Evolutionary conservation across 1,140 invertebrate species (phyloP).

Genomic region (Tetramorium simillimum): DNA sequence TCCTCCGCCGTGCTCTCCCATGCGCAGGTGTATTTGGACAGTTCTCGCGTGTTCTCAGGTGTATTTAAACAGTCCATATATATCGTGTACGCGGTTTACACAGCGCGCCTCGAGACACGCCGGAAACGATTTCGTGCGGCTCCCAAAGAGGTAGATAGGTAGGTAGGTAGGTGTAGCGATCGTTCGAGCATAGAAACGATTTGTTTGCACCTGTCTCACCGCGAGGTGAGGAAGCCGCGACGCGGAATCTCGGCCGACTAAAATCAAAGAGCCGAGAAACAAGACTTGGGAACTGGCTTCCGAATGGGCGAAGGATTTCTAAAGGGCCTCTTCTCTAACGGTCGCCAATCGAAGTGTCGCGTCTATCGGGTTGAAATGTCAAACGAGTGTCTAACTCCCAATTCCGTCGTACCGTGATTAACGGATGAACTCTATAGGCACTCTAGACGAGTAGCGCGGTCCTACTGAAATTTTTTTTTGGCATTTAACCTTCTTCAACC

Average conservation of each 20-base stretch:
- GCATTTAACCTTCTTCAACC: not conserved
- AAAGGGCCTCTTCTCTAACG: conserved; percentile 22
- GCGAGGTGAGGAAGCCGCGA: conserved; percentile 1
- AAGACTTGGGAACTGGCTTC: not conserved
- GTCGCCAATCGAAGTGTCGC: not conserved
- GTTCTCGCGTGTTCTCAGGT: not conserved
- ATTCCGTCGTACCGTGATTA: not conserved
- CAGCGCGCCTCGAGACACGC: conserved; percentile 10
- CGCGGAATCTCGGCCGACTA: not conserved
- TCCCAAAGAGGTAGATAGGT: not conserved
- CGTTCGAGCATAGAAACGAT: conserved; percentile 7
- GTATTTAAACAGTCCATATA: conserved; percentile 25
- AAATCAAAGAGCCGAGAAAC: conserved; percentile 18
- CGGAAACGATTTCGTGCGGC: conserved; percentile 33
- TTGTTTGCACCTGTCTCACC: conserved; percentile 42
- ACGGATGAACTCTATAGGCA: not conserved
- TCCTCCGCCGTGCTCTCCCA: not conserved
- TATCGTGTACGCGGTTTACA: conserved; percentile 28
- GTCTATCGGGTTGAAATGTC: not conserved
- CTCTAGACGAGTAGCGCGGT: not conserved
- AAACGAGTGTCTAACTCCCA: not conserved
- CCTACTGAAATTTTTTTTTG: not conserved
- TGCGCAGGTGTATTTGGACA: conserved; percentile 48
- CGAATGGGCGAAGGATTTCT: not conserved
- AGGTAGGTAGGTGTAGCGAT: conserved; percentile 30